Conservation (phyloP, 2,797 vertebrate species). For the Coccyzus lansbergi region DNA sequence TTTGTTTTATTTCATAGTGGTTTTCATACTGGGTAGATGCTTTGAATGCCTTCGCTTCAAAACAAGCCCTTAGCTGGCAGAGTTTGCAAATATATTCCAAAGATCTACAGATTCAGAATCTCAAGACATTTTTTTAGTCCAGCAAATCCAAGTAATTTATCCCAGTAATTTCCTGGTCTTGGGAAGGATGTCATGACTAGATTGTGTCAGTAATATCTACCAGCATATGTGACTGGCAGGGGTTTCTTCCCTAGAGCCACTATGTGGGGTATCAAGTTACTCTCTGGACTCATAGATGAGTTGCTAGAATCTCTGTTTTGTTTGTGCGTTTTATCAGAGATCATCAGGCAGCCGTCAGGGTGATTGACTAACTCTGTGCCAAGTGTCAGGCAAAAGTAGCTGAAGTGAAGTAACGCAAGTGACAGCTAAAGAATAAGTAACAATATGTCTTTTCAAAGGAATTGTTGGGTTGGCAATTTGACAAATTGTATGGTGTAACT, state of each 20-base stretch:
- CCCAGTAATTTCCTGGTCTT: neutral
- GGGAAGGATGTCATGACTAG: neutral
- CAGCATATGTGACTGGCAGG: neutral
- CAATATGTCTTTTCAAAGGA: slow-evolving; percentile 68
- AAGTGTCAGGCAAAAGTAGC: slow-evolving; percentile 59
- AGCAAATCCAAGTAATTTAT: neutral
- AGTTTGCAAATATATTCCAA: neutral
- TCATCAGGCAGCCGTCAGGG: slow-evolving; percentile 62
- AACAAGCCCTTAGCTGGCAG: neutral
- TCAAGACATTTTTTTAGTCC: neutral
- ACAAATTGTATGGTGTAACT: slow-evolving; percentile 48
- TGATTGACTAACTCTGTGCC: slow-evolving; percentile 55
- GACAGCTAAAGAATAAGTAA: slow-evolving; percentile 73
- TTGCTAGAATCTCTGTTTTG: slow-evolving; percentile 51
- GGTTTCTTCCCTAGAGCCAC: slow-evolving; percentile 8
- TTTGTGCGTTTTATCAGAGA: slow-evolving; percentile 60
- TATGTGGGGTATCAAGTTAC: slow-evolving; percentile 18
- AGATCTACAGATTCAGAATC: neutral
- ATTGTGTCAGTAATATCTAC: neutral
- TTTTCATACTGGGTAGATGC: neutral
- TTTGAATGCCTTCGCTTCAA: neutral
- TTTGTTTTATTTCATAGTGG: neutral
- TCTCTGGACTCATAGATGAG: slow-evolving; percentile 53
- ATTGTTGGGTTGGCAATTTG: slow-evolving; percentile 63
- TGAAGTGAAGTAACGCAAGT: slow-evolving; percentile 55